Evolutionary conservation across 2,797 vertebrate species (phyloP).

Genomic region (Buceros bicornis): DNA sequence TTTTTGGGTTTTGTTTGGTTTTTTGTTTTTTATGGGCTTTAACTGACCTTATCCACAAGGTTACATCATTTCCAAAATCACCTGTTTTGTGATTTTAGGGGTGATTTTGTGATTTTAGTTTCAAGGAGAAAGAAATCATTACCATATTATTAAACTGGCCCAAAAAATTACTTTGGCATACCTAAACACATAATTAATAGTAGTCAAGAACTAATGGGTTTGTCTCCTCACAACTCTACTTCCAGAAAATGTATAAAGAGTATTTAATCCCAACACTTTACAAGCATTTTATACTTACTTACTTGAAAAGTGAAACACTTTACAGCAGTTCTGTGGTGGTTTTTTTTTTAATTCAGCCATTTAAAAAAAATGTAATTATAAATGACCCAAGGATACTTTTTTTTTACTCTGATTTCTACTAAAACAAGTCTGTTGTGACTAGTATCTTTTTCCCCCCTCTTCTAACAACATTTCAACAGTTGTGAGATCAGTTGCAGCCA

Average conservation of each 20-base stretch:
- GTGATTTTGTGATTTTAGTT: background rate
- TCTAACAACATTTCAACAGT: background rate
- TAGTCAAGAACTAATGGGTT: constrained; percentile 24
- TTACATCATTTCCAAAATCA: constrained; percentile 26
- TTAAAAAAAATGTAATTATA: background rate
- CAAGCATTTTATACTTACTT: background rate
- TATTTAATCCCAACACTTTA: background rate
- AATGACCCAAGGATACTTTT: background rate
- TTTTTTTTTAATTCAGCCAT: background rate
- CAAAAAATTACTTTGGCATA: constrained; percentile 17
- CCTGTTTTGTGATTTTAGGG: background rate
- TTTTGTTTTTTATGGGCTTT: background rate
- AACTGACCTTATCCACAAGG: constrained; percentile 20
- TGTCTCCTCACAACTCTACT: background rate
- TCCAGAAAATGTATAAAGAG: background rate
- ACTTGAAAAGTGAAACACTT: background rate
- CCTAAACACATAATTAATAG: constrained; percentile 21
- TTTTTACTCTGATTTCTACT: background rate
- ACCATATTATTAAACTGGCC: constrained; percentile 24
- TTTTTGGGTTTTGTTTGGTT: background rate
- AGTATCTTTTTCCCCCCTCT: background rate
- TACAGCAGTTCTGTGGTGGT: background rate
- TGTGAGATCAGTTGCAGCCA: background rate
- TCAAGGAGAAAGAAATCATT: constrained; percentile 8
- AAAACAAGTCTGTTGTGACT: background rate